phyloP scores from a whole-genome alignment of 2,797 vertebrate species.

The Simalia tracyae region DNA sequence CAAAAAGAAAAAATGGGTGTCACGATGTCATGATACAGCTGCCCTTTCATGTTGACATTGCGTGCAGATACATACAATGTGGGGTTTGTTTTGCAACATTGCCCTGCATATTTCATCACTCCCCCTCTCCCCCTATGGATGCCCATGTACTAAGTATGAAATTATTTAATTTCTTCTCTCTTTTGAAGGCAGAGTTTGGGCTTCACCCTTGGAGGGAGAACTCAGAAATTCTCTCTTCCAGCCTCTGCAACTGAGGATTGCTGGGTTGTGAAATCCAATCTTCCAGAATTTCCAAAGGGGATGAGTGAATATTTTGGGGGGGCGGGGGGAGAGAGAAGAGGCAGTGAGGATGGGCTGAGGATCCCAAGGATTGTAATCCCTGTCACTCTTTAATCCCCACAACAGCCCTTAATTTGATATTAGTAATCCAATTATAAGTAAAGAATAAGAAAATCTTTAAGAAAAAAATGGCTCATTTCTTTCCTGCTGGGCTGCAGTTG shows the following conservation, averaged over 20 bases:
- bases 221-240: not conserved
- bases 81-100: too few relatives aligned
- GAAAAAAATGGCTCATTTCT: not conserved
- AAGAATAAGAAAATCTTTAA: not conserved
- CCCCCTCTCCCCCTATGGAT: too few relatives aligned
- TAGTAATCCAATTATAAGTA: not conserved
- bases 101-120: too few relatives aligned
- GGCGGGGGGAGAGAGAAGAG: not conserved
- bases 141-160: not conserved
- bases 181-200: not conserved
- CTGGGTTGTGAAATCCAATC: not conserved
- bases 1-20: too few relatives aligned
- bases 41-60: too few relatives aligned
- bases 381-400: not conserved
- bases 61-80: too few relatives aligned
- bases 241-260: not conserved
- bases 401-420: not conserved
- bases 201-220: not conserved
- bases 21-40: too few relatives aligned
- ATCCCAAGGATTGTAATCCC: not conserved
- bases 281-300: not conserved
- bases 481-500: not conserved
- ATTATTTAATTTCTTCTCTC: not conserved
- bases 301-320: not conserved
- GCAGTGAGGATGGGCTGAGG: not conserved